These are phyloP conservation scores for Lasioglossum vierecki DNA, from an alignment of 2,888 invertebrate genomes.

Conservation along the genomic window DNA sequence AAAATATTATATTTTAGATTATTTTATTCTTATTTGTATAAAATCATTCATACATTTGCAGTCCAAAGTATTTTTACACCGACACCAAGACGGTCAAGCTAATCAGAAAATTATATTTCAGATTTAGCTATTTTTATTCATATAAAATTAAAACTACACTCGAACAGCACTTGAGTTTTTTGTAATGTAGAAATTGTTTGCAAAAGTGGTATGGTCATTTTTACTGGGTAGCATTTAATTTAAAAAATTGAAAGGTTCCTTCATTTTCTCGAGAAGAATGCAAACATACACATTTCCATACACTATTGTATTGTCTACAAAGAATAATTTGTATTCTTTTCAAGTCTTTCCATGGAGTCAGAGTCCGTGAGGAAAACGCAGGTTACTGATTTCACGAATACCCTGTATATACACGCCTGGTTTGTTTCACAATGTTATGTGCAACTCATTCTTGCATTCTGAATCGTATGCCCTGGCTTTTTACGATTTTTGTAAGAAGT, in stretches of 20 bases:
- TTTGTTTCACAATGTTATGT: conserved; percentile 28
- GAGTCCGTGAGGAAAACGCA: neutral
- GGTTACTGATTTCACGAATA: neutral
- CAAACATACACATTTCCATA: neutral
- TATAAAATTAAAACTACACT: no score
- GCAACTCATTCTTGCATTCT: conserved; percentile 2
- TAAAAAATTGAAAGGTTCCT: neutral
- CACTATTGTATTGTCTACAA: neutral
- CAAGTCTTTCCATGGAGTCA: neutral
- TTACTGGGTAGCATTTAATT: neutral
- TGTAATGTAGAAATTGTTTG: no score
- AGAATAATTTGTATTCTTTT: neutral
- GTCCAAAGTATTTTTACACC: no score
- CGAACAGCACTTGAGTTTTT: neutral
- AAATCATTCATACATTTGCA: no score
- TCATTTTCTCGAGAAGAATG: neutral
- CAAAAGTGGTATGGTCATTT: no score
- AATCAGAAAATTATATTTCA: no score
- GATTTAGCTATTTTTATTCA: no score
- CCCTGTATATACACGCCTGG: conserved; percentile 5
- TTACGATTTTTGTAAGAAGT: conserved; percentile 3
- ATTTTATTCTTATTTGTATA: no score
- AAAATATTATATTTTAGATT: no score
- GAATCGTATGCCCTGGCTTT: neutral
- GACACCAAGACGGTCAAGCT: no score